These are phyloP conservation scores for Hippoglossus hippoglossus DNA, from an alignment of 2,797 vertebrate species.

Conservation along the genomic window DNA sequence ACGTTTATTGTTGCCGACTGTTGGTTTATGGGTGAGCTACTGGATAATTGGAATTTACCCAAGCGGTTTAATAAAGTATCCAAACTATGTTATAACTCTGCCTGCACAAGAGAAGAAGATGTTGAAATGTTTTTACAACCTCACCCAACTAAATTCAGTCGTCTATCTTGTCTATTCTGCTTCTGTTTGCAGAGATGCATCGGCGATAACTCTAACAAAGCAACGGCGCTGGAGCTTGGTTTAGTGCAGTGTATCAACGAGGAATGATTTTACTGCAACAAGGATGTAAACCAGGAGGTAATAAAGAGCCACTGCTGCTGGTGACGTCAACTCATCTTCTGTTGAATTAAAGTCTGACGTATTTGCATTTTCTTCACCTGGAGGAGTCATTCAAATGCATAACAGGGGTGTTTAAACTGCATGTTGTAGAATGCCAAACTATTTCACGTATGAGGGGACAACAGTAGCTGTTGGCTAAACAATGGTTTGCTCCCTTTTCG, in stretches of 20 bases:
- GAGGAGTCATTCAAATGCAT: not conserved
- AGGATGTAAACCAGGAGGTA: conserved; percentile 8
- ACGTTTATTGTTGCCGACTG: too few species aligned
- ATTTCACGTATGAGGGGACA: conserved; percentile 5
- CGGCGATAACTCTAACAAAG: not conserved
- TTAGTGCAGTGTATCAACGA: not conserved
- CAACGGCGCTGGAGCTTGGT: conserved; percentile 13
- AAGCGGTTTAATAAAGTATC: too few species aligned
- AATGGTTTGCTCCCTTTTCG: not conserved
- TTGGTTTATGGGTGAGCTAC: too few species aligned
- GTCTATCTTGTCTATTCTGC: not conserved
- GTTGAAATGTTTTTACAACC: too few species aligned
- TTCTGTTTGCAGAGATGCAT: not conserved
- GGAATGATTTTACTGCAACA: conserved; percentile 15
- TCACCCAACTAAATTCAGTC: not conserved
- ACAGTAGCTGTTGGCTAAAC: conserved; percentile 33
- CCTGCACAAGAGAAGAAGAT: not conserved
- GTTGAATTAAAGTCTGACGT: not conserved
- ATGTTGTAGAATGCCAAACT: not conserved
- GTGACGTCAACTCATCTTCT: not conserved
- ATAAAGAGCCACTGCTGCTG: not conserved
- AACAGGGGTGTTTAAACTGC: not conserved
- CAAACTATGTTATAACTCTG: not conserved
- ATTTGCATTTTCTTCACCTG: conserved; percentile 1
- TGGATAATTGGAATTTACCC: too few species aligned